Evolutionary conservation across 1,140 invertebrate genomes (phyloP).

Genomic region (Tetramorium parvispinum): DNA sequence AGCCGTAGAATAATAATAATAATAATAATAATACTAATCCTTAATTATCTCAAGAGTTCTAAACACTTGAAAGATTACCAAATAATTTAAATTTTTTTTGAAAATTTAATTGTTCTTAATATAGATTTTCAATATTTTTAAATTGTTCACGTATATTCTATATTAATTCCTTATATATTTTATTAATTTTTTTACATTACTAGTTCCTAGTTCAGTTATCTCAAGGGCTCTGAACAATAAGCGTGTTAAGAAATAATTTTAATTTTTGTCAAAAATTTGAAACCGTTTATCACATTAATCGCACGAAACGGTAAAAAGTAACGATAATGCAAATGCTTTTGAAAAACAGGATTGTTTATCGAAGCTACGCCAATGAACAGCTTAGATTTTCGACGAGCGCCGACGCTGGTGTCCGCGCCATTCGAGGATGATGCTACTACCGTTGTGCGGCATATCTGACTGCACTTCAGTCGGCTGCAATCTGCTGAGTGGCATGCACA

Average conservation of each 20-base stretch:
- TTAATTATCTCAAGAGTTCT: no score
- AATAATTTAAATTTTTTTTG: no score
- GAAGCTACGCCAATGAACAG: not conserved
- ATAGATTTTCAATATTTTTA: not conserved
- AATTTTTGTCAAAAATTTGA: not conserved
- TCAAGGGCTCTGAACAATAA: not conserved
- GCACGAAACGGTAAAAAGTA: not conserved
- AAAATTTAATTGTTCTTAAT: no score
- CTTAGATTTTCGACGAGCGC: slow-evolving; percentile 60
- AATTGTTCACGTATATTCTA: not conserved
- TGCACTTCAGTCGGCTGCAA: slow-evolving; percentile 77
- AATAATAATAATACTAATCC: no score
- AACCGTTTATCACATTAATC: not conserved
- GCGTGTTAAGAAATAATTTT: not conserved
- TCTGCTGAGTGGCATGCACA: slow-evolving; percentile 79
- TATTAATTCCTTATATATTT: not conserved
- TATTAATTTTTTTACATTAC: not conserved
- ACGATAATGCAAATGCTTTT: not conserved
- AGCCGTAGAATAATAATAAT: no score
- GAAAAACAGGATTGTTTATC: not conserved
- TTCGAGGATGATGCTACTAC: slow-evolving; percentile 67
- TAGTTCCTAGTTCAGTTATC: not conserved
- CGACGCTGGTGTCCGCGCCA: slow-evolving; percentile 64
- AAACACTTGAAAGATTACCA: no score
- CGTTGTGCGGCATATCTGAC: slow-evolving; percentile 66